Base-by-base conservation (phyloP, 2,888 invertebrate genomes). In the Diarsia brunnea region DNA sequence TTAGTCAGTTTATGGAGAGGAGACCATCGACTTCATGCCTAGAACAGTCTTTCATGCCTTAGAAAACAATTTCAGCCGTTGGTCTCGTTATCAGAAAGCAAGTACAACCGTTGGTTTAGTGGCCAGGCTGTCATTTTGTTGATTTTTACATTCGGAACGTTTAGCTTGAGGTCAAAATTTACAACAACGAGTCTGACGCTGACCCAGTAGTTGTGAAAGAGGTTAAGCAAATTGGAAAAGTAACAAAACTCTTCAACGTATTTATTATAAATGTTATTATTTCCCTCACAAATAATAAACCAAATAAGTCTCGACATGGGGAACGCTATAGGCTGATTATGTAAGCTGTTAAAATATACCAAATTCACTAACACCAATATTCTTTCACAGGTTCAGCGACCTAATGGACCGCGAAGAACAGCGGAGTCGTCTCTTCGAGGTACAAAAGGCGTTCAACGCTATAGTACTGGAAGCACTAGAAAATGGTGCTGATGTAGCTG, bases 381-480 rank as follows among this genome's bases (percentile, higher is more conserved):
- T 5, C 0, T 81, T 63, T 31, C n/a, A 16, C 86, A 96, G 96
- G 96, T 96, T 93, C 89, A 96, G 90, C 82, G 90, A 96, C 84
- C 89, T 96, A 66, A 87, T 94, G 21, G 95, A 96, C 61, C 93
- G 96, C 0, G 94, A 93, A 21, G 95, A 95, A 70, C 95, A 96
- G 84, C 90, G 96, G 11, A 91, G 88, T 77, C 92, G 92, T n/a
- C 91, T 96, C 7, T 81, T 89, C 5, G 95, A 96, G 78, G 95
- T 97, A 45, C 95, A 97, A 86, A 95, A 95, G 81, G 95, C 95
- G 8, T 95, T 97, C 80, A 95, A 91, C 82, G 80, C 91, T 16
- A 89, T 93, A 84, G 94, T 91, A 47, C 91, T 96, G 31, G 94
- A 95, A 83, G 95, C 95, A 14, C 82, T 93, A 43, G 90, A 91